A percentile compares a stretch with the other conserved stretches of the same genome.
These are phyloP conservation scores for Diarsia mendica DNA, from an alignment of 2,888 invertebrate species.

Conservation along the genomic window DNA sequence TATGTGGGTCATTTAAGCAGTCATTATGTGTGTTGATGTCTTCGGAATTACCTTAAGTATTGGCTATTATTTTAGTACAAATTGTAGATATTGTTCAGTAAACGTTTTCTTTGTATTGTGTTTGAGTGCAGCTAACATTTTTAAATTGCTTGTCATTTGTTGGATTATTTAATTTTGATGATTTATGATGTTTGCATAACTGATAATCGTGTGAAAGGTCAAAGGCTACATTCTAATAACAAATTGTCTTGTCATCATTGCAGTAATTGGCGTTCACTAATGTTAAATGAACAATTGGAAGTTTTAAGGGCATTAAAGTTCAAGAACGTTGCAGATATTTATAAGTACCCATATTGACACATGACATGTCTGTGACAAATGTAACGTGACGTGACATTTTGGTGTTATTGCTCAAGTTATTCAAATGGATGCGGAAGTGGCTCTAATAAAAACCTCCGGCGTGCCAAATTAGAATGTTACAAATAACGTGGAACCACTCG, in stretches of 20 bases:
- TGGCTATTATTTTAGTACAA: constrained; percentile 37
- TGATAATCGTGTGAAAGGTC: constrained; percentile 47
- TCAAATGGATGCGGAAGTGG: constrained; percentile 56
- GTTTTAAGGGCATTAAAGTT: constrained; percentile 51
- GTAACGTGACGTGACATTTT: constrained; percentile 49
- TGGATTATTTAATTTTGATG: constrained; percentile 29
- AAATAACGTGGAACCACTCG: constrained; percentile 43
- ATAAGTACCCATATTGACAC: constrained; percentile 10
- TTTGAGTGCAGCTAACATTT: constrained; percentile 24
- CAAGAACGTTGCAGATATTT: constrained; percentile 29
- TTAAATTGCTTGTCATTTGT: constrained; percentile 39
- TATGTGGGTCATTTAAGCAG: constrained; percentile 59
- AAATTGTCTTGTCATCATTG: constrained; percentile 26
- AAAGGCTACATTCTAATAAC: constrained; percentile 22
- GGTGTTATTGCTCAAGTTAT: constrained; percentile 45
- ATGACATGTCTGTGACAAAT: constrained; percentile 36
- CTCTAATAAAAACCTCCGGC: constrained; percentile 55
- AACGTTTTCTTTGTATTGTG: constrained; percentile 36
- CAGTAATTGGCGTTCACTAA: constrained; percentile 32
- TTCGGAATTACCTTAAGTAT: constrained; percentile 44
- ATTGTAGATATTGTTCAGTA: constrained; percentile 29
- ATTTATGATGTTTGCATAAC: constrained; percentile 43
- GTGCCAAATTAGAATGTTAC: constrained; percentile 61
- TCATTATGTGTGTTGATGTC: constrained; percentile 41
- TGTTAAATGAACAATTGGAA: constrained; percentile 33